Base-by-base conservation (phyloP, 2,888 invertebrate genomes). In the Drosophila helvetica region DNA sequence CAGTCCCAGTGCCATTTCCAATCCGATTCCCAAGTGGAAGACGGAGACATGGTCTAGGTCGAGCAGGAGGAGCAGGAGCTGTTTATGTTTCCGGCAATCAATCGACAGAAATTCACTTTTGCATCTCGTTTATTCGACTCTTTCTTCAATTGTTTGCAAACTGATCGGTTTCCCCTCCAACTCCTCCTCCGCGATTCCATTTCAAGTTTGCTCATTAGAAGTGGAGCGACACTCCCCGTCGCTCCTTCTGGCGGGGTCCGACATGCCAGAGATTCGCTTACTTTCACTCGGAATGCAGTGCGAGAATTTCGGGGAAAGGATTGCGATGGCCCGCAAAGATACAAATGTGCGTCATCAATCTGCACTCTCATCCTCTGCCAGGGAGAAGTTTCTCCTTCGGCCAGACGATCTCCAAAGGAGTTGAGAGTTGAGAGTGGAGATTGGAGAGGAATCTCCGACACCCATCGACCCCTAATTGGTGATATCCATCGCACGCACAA, bases 1-100 rank as follows among this genome's bases (percentile, higher is more conserved):
- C 43, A 38, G 46, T 61, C 19, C 19, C 27, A 27, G 46, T 38
- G 12, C n/a, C 54, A 54, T 17, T 22, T 5, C 22, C 22, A 22
- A 22, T 19, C 15, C 30, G 10, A 33, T 43, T 48, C 65, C 56
- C 65, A 65, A 63, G 71, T 38, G 38, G 38, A 15, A 38, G 38
- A 2, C 38, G 6, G 2, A 5, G 38, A 15, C 38, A 74, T 69
- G 74, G 80, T 61, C 67, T 80, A 68, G 71, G 53, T 60, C 63
- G 65, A 61, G 15, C 27, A 8, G 66, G 59, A 33, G 42, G 60
- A 65, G 64, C 59, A 58, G 65, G 74, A 68, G 57, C 69, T 78
- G 74, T 84, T 80, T 86, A 84, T 82, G 78, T 87, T 87, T 85
- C 84, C 84, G 77, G 86, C 82, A 85, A 87, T 85, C 85, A 85